These are phyloP conservation scores for Anabacerthia variegaticeps DNA, from an alignment of 2,797 vertebrate genomes.

Conservation along the genomic window DNA sequence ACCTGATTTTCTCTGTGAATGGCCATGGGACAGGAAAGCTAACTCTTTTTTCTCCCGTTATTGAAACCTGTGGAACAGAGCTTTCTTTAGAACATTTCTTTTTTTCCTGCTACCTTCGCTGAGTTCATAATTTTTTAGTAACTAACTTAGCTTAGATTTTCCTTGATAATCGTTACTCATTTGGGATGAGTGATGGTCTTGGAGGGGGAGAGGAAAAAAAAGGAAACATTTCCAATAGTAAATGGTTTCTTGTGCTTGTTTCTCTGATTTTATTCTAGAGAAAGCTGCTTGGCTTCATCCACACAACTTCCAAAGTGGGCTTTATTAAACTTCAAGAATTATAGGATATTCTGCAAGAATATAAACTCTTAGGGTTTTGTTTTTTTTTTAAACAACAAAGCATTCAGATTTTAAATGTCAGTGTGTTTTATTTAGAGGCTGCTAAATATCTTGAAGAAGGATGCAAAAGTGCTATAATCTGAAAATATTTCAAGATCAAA, in stretches of 20 bases:
- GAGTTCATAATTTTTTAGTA: background rate
- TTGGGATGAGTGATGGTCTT: background rate
- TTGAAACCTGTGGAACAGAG: background rate
- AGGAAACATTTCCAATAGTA: background rate
- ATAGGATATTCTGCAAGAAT: background rate
- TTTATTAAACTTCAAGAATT: background rate
- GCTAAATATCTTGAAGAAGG: background rate
- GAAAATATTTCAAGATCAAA: background rate
- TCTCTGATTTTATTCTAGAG: background rate
- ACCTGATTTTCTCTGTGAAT: background rate
- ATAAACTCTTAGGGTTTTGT: background rate
- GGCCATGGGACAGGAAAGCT: background rate
- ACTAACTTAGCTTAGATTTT: background rate
- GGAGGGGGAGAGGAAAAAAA: fast-evolving
- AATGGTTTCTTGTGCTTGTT: background rate
- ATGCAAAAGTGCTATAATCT: background rate
- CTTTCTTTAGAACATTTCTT: background rate
- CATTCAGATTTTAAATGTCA: background rate
- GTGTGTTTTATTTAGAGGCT: background rate
- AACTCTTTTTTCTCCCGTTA: background rate
- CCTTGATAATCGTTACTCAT: background rate
- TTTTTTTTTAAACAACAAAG: background rate
- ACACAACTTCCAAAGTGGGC: background rate
- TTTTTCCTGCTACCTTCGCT: background rate
- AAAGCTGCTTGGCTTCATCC: background rate